A percentile compares a stretch with the other conserved stretches of the same genome.
Conservation (phyloP, 2,113 vertebrate species). For the Campylomormyrus numenius region DNA sequence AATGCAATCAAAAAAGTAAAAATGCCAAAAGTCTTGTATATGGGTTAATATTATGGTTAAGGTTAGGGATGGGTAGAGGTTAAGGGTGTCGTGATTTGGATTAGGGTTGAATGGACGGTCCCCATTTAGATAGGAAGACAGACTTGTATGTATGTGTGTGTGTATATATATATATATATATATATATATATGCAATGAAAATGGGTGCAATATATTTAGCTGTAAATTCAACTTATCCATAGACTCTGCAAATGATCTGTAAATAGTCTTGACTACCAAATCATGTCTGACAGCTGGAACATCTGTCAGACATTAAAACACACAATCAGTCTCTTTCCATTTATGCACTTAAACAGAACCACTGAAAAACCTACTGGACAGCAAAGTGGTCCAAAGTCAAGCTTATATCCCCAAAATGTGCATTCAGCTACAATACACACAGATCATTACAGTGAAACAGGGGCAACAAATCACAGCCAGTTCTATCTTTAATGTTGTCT, state of each 20-base stretch:
- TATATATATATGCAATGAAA: too few relatives aligned
- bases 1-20: too few relatives aligned
- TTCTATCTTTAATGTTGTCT: background rate
- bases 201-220: background rate
- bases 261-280: background rate
- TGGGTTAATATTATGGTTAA: too few relatives aligned
- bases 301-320: background rate
- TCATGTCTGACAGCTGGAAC: background rate
- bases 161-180: too few relatives aligned
- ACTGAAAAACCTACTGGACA: background rate
- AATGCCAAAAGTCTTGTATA: too few relatives aligned
- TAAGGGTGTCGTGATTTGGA: too few relatives aligned
- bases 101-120: too few relatives aligned
- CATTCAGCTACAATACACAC: background rate
- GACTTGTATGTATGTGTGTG: too few relatives aligned
- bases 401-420: background rate
- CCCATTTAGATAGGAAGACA: too few relatives aligned
- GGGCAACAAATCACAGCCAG: background rate
- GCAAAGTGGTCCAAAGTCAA: background rate
- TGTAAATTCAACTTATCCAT: background rate
- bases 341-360: background rate
- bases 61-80: too few relatives aligned
- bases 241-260: background rate
- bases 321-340: background rate
- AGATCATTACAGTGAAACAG: background rate